Conservation (phyloP, 2,113 vertebrate genomes). For the Paramormyrops kingsleyae region DNA sequence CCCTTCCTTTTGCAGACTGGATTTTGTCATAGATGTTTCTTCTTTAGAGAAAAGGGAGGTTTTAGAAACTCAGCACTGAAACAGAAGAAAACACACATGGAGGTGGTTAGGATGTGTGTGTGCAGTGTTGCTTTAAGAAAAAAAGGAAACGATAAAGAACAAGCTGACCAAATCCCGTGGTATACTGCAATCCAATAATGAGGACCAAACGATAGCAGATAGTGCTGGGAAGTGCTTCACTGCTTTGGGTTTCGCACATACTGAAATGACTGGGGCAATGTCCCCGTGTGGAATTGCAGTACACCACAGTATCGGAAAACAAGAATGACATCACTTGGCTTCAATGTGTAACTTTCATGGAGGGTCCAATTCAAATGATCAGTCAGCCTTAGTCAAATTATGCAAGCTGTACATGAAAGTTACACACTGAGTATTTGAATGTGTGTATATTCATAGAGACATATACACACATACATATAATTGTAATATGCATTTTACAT, state of each 20-base stretch:
- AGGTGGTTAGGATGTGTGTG: slow-evolving; percentile 10
- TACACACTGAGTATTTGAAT: slow-evolving; percentile 8
- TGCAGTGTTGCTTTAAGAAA: neutral
- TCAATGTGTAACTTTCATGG: neutral
- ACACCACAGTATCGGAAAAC: neutral
- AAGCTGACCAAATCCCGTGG: neutral
- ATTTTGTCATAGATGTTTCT: slow-evolving; percentile 35
- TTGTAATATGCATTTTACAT: neutral
- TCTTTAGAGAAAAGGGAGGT: slow-evolving; percentile 37
- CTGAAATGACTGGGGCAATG: neutral
- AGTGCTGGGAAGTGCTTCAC: neutral
- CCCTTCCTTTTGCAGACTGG: slow-evolving; percentile 27
- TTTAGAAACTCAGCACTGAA: slow-evolving; percentile 67
- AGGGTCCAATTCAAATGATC: neutral
- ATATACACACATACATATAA: neutral
- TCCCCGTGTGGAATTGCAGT: neutral
- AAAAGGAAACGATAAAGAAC: neutral
- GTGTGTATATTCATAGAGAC: slow-evolving; percentile 2
- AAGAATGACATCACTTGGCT: neutral
- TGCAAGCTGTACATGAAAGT: neutral
- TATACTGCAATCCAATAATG: neutral
- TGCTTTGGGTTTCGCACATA: neutral
- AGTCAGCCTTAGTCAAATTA: neutral
- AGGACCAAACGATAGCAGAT: neutral
- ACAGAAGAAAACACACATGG: slow-evolving; percentile 34